Conservation (phyloP, 2,797 vertebrate genomes). For the Otus scops region DNA sequence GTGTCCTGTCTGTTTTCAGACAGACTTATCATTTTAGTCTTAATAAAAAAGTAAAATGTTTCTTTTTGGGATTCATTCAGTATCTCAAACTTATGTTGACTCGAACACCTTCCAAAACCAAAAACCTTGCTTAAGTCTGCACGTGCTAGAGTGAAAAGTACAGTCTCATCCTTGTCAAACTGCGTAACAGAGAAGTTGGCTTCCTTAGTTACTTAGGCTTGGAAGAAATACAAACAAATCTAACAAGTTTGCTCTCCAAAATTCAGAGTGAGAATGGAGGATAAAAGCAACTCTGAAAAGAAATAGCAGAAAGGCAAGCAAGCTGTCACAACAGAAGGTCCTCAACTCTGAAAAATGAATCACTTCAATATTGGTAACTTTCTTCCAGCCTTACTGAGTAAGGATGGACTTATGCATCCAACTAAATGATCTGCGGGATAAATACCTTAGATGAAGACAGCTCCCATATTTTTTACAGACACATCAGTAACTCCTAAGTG, state of each 20-base stretch:
- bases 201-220: neutral
- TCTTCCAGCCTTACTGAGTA: neutral
- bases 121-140: neutral
- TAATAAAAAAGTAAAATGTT: neutral
- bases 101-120: neutral
- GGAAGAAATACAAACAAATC: neutral
- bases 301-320: neutral
- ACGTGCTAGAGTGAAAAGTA: neutral
- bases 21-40: neutral
- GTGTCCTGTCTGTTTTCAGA: neutral
- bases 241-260: slow-evolving; percentile 20
- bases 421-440: neutral
- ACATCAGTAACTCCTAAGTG: neutral
- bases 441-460: neutral
- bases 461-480: neutral
- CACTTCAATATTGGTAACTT: neutral
- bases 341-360: neutral
- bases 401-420: neutral
- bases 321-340: neutral
- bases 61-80: neutral
- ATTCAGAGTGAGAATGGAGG: neutral
- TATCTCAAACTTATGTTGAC: neutral
- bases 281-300: neutral
- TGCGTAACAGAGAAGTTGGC: neutral
- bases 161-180: neutral